A percentile compares a stretch with the other conserved stretches of the same genome.
Evolutionary conservation across 2,113 vertebrate genomes (phyloP).

Genomic region (Holacanthus passer): DNA sequence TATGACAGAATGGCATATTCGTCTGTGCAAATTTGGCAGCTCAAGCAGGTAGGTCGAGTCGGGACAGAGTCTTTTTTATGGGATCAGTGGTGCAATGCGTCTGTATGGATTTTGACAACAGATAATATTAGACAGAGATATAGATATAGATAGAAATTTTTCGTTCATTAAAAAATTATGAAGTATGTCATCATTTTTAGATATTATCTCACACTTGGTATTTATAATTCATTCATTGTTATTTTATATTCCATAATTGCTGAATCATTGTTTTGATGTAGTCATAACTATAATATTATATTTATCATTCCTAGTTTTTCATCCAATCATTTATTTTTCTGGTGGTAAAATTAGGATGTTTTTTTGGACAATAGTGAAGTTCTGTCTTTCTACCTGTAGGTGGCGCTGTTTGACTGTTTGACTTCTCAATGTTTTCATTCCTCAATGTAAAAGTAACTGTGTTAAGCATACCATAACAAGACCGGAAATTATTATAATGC

Average conservation of each 20-base stretch:
- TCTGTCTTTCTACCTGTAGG: slow-evolving; percentile 50
- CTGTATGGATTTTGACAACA: background rate
- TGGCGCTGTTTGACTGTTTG: slow-evolving; percentile 54
- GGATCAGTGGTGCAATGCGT: slow-evolving; percentile 25
- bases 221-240: background rate
- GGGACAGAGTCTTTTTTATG: background rate
- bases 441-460: background rate
- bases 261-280: background rate
- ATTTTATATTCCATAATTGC: background rate
- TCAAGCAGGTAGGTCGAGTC: background rate
- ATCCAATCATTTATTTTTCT: background rate
- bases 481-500: background rate
- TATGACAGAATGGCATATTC: background rate
- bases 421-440: slow-evolving; percentile 40
- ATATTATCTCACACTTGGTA: background rate
- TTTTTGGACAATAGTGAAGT: background rate
- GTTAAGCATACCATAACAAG: background rate
- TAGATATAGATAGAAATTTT: too few species aligned
- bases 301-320: background rate
- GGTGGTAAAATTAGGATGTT: background rate
- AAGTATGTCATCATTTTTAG: background rate
- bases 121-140: background rate
- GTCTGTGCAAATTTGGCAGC: background rate
- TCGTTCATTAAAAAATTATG: background rate
- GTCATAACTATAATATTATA: background rate